phyloP scores from a whole-genome alignment of 2,113 vertebrate species.

The Struthidea cinerea region DNA sequence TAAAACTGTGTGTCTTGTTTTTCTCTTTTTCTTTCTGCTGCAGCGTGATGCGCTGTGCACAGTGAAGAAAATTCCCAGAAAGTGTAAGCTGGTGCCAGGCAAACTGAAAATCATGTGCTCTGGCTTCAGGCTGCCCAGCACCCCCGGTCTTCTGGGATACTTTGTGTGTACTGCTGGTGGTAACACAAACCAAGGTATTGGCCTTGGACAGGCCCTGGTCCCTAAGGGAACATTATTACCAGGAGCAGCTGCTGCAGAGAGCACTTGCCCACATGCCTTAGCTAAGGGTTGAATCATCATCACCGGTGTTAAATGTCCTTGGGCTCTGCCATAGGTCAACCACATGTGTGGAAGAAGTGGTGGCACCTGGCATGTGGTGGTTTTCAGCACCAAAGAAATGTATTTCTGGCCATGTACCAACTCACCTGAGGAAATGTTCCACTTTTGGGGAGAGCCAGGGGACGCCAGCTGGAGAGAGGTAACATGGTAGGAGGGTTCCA shows the following conservation, averaged over 20 bases:
- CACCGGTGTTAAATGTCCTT: not conserved
- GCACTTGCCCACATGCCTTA: not conserved
- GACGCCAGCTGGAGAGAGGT: not conserved
- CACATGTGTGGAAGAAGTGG: fast-evolving
- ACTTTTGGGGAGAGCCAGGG: not conserved
- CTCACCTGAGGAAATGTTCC: not conserved
- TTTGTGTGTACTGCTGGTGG: not conserved
- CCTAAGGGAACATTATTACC: not conserved
- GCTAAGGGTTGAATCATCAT: not conserved
- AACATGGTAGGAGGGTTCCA: not conserved
- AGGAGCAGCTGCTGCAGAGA: not conserved
- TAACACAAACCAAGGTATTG: not conserved
- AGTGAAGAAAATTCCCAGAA: not conserved
- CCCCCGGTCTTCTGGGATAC: not conserved
- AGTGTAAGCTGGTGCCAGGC: not conserved
- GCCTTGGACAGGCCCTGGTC: not conserved
- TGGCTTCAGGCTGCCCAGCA: not conserved
- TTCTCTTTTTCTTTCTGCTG: not conserved
- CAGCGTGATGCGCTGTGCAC: not conserved
- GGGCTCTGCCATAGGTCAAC: not conserved
- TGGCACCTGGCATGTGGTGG: not conserved
- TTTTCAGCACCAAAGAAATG: not conserved
- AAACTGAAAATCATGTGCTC: not conserved
- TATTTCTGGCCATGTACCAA: not conserved
- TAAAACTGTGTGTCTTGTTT: not conserved